Base-by-base conservation (phyloP, 2,888 invertebrate species). In the Agrotis clavis region DNA sequence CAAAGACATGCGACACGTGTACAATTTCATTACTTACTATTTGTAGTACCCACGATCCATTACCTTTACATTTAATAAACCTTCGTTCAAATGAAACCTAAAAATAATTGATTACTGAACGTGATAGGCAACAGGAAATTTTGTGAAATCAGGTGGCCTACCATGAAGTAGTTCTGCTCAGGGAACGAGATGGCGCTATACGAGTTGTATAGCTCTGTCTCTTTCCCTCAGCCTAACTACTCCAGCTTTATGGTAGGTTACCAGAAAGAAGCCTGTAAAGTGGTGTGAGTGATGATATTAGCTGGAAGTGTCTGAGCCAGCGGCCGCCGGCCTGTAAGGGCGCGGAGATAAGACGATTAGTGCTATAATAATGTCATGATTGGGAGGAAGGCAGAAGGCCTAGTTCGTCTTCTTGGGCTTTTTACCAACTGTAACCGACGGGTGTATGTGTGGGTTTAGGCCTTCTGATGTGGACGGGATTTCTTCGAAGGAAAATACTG, bases 311-410 rank as follows among this genome's bases (percentile, higher is more conserved):
- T 70, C 75, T 71, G 74, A 73, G 66, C 63, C 75, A 60, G 74
- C 79, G 83, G 74, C 82, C 82, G 83, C 72, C 82, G 83, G 69
- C 71, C 71, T 71, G 68, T 5, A 59, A n/a, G 73, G 48, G 41
- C 18, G 48, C 21, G 63, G 41, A 81, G 86, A 87, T 86, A 86
- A 86, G 86, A 64, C 78, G 87, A 86, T 87, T 87, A 86, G 73
- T 84, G 87, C 72, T 78, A 86, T 87, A 74, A 79, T 74, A 80
- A 54, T 64, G 25, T 0, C 45, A 48, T 11, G 0, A 3, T 0
- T 50, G 11, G 4, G 0, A 11, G 9, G 6, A 0, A 41, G 9
- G 41, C 67, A 80, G 81, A 80, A 80, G 57, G 67, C n/a, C 5
- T 6, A 30, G 1, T 70, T 11, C 3, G 35, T 1, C 7, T 35